phyloP scores from a whole-genome alignment of 1,140 invertebrate genomes.

The Ceratina japonica region DNA sequence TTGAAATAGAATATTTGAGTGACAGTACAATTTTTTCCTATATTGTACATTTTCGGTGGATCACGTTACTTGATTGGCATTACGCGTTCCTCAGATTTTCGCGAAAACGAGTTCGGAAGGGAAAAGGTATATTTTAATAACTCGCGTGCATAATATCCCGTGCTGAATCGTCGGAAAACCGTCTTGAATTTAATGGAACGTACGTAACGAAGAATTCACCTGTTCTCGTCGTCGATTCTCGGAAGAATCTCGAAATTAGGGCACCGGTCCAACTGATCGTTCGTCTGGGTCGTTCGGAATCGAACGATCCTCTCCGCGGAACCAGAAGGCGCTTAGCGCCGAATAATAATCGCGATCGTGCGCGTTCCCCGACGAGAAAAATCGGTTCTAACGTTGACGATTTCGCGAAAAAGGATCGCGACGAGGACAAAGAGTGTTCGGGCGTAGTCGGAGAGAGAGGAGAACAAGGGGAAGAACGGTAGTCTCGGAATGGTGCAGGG shows the following conservation, averaged over 20 bases:
- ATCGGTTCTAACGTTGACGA: conserved; percentile 23
- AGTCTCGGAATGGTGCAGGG: conserved; percentile 40
- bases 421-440: background rate
- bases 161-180: no score
- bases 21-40: background rate
- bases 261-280: no score
- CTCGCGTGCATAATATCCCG: no score
- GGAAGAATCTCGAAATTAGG: no score
- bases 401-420: conserved; percentile 36
- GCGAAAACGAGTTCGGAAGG: background rate
- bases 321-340: background rate
- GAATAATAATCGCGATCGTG: background rate
- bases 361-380: background rate
- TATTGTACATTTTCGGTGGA: background rate
- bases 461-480: conserved; percentile 32
- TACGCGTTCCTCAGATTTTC: conserved; percentile 3
- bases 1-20: conserved; percentile 20
- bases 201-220: no score
- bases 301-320: background rate
- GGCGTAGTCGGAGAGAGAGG: background rate
- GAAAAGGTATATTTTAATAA: background rate
- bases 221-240: no score
- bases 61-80: conserved; percentile 19
- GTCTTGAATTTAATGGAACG: no score
- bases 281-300: no score